Evolutionary conservation across 92 coral and sea anemone species (phyloP).

Genomic region (Porites lobata): DNA sequence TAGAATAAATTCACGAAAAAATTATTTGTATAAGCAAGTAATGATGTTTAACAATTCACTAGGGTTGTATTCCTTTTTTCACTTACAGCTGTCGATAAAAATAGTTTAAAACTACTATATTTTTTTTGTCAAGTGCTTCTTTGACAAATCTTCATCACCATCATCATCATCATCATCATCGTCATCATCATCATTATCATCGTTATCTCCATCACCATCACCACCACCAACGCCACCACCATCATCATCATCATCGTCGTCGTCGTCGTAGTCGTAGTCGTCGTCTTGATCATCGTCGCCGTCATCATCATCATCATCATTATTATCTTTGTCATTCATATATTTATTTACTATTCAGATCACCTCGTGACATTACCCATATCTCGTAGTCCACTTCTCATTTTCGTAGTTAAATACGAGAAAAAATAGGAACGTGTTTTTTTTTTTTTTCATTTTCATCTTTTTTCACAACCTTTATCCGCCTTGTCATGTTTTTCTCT

Average conservation of each 20-base stretch:
- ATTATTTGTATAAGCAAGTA: too few species aligned
- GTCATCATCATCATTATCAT: conserved; percentile 3
- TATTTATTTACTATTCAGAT: too few species aligned
- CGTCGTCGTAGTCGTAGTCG: not conserved
- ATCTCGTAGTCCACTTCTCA: too few species aligned
- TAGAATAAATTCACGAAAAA: conserved; percentile 6
- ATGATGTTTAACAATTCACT: too few species aligned
- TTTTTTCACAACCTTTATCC: not conserved
- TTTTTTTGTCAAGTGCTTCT: too few species aligned
- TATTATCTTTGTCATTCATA: too few species aligned
- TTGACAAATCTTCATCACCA: not conserved
- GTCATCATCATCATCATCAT: not conserved
- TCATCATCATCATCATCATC: not conserved
- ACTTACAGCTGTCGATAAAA: too few species aligned
- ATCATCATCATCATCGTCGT: not conserved
- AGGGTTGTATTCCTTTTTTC: too few species aligned
- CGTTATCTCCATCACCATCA: not conserved
- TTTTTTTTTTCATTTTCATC: not conserved
- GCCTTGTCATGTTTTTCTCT: not conserved
- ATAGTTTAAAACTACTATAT: too few species aligned
- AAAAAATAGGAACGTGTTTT: too few species aligned
- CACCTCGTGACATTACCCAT: too few species aligned
- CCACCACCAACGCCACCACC: not conserved
- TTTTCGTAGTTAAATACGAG: too few species aligned
- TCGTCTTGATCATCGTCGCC: not conserved